Conservation (phyloP, 2,113 vertebrate species). For the Megalops atlanticus region DNA sequence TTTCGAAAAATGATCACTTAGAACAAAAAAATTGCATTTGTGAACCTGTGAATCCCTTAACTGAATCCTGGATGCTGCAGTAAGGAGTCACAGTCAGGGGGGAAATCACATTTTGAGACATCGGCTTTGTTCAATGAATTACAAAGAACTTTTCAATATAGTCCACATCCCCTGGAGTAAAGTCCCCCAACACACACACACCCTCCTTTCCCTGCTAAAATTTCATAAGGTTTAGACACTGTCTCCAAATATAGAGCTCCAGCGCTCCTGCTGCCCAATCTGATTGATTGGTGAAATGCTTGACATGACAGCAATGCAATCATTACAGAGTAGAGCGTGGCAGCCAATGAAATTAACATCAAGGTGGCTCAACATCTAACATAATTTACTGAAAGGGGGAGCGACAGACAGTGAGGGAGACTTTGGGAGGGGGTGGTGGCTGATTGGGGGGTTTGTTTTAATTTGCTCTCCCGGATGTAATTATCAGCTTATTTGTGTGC, state of each 20-base stretch:
- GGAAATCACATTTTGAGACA: neutral
- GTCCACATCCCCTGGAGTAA: conserved; percentile 4
- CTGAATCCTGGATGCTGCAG: neutral
- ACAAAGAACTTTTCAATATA: conserved; percentile 15
- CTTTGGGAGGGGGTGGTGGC: neutral
- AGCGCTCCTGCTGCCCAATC: neutral
- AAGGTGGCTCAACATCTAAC: conserved; percentile 17
- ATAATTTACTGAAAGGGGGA: conserved; percentile 15
- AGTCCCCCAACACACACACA: too few relatives aligned
- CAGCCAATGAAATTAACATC: conserved; percentile 34
- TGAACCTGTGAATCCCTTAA: neutral
- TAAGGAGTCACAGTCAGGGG: neutral
- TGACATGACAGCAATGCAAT: conserved; percentile 36
- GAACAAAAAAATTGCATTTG: neutral
- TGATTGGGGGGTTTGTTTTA: neutral
- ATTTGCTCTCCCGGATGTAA: neutral
- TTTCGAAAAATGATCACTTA: too few relatives aligned
- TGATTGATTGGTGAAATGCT: conserved; percentile 39
- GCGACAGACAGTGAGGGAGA: conserved; percentile 11
- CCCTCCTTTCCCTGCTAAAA: conserved; percentile 15
- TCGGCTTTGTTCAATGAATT: conserved; percentile 29
- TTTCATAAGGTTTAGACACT: conserved; percentile 40
- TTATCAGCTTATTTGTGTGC: conserved; percentile 4
- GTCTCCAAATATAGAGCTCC: conserved; percentile 2
- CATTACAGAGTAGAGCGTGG: conserved; percentile 19